Evolutionary conservation across 1,140 invertebrate species (phyloP).

Genomic region (Trichonephila clavipes): DNA sequence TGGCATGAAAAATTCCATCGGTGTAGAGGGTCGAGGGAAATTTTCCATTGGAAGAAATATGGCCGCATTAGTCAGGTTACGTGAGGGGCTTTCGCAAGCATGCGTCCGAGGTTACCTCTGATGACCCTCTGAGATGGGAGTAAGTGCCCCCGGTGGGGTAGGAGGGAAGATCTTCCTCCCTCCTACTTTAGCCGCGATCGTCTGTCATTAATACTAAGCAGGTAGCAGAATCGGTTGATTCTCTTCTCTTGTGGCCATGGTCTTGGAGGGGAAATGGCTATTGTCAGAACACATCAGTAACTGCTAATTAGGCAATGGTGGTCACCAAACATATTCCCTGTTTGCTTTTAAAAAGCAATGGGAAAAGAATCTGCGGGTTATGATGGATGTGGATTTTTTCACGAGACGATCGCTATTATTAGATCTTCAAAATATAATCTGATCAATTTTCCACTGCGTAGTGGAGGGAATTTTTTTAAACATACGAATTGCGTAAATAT

Average conservation of each 20-base stretch:
- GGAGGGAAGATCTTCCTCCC: constrained; percentile 13
- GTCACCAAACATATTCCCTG: background rate
- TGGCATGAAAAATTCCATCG: constrained; percentile 52
- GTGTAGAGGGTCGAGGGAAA: constrained; percentile 49
- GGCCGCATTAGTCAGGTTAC: constrained; percentile 53
- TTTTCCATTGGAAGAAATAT: constrained; percentile 69
- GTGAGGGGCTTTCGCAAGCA: constrained; percentile 32
- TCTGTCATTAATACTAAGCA: constrained; percentile 66
- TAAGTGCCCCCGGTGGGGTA: background rate
- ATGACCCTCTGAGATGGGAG: constrained; percentile 45
- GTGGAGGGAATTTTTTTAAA: no score
- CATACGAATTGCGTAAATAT: no score
- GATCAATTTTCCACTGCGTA: no score
- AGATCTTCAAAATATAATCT: no score
- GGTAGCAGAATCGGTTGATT: constrained; percentile 24
- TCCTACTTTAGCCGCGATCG: constrained; percentile 40
- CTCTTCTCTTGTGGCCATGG: background rate
- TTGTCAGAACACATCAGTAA: constrained; percentile 27
- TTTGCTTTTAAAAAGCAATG: background rate
- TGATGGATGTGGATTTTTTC: background rate
- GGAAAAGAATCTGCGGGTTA: background rate
- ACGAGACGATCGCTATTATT: no score
- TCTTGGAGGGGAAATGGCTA: background rate
- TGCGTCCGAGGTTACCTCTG: constrained; percentile 35
- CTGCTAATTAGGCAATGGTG: constrained; percentile 20